Evolutionary conservation across 2,888 invertebrate species (phyloP), one percentile per base, ranked within the genome.

Genomic region (Cyclophora albipunctata): DNA sequence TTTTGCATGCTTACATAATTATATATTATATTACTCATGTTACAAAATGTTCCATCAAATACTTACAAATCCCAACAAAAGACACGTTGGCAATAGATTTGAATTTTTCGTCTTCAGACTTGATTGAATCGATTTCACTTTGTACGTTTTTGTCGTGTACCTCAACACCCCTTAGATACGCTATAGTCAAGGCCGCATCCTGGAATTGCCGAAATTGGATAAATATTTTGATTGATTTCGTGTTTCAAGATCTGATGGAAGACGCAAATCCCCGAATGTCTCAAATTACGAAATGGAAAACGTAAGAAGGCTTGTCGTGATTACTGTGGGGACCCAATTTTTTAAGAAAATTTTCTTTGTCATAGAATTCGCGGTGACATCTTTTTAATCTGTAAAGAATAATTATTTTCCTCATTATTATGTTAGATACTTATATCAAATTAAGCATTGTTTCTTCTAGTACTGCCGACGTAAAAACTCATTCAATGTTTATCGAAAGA

Each of bases 51-150:
- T 3, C 40, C 40, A 40, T 40, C 4, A 37, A 37, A 37, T 37
- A 67, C 76, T 73, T 61, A 81, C 81, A 62, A 49, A 79, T 74
- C 4, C 58, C 67, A 20, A 61, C 20, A 34, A 73, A 66, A 2
- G 73, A 69, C n/a, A 78, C 55, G 7, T 65, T 53, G 0, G 79
- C 75, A 46, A 78, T 50, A 2, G 75, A 67, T 53, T 72, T 75
- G 52, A 64, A 76, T 49, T 66, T 64, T 2, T 63, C 62, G 33
- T 78, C 73, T 49, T 75, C 72, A 37, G 60, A 64, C 46, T 54
- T 68, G 55, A 81, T 67, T 0, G 41, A 40, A 3, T 69, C 60
- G 2, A 79, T 53, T 62, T 75, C 74, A 33, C 54, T 62, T 53
- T 66, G 59, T 2, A 80, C 69, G 34, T 51, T 51, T 54, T 71